Percentiles rank a stretch among this genome's conserved stretches.
phyloP scores from a whole-genome alignment of 2,888 invertebrate genomes.

The Branchipolynoe longqiensis region DNA sequence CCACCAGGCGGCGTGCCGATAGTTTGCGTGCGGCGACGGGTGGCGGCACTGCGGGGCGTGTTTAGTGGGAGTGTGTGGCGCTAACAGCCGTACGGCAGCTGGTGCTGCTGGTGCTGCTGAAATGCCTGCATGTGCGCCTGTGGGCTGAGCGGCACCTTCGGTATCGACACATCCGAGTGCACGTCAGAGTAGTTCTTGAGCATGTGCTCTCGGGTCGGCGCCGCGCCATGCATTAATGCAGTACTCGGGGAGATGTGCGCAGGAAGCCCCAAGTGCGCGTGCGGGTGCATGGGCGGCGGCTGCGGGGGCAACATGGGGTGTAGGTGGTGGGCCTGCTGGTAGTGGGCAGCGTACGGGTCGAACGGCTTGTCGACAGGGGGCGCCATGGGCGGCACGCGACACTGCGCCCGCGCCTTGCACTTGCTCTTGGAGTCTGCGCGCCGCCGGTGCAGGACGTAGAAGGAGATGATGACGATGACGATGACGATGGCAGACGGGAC shows the following conservation, averaged over 20 bases:
- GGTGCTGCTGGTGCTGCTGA: slow-evolving; percentile 34
- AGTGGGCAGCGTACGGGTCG: slow-evolving; percentile 47
- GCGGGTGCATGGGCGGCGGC: slow-evolving; percentile 21
- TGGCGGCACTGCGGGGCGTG: background rate
- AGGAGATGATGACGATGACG: slow-evolving; percentile 71
- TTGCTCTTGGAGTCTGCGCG: slow-evolving; percentile 1
- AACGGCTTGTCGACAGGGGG: slow-evolving; percentile 53
- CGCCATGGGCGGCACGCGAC: slow-evolving; percentile 50
- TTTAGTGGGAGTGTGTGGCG: background rate
- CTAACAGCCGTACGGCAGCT: slow-evolving; percentile 21
- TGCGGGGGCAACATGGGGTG: slow-evolving; percentile 34
- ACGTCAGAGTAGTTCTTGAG: slow-evolving; percentile 64
- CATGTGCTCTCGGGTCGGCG: slow-evolving; percentile 59
- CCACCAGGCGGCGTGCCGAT: slow-evolving; percentile 10
- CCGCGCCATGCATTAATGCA: background rate
- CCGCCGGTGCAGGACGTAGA: slow-evolving; percentile 69
- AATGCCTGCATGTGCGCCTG: slow-evolving; percentile 46
- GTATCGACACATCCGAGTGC: slow-evolving; percentile 60
- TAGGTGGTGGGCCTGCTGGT: slow-evolving; percentile 46
- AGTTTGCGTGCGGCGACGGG: background rate
- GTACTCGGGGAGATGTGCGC: slow-evolving; percentile 4
- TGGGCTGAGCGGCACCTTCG: slow-evolving; percentile 35
- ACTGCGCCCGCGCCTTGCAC: slow-evolving; percentile 51
- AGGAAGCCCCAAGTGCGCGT: background rate
- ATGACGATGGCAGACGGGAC: slow-evolving; percentile 75